Evolutionary conservation across 2,888 invertebrate genomes (phyloP).

Genomic region (Scaptomyza polygonia): DNA sequence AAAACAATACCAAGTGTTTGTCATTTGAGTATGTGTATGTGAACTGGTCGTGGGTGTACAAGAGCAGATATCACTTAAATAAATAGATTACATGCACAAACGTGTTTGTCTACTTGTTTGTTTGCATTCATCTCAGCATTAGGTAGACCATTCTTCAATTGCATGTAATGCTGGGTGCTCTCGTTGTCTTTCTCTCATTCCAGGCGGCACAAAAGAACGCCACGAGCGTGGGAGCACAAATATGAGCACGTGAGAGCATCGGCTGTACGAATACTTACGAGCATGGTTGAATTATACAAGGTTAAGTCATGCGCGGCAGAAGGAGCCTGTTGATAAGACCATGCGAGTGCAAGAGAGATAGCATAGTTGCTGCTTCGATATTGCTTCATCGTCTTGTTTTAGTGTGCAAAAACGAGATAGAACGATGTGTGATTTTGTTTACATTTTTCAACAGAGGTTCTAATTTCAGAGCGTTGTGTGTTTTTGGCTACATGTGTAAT

Average conservation of each 20-base stretch:
- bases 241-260: conserved; percentile 24
- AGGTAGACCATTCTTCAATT: conserved; percentile 49
- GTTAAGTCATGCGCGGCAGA: too few species aligned
- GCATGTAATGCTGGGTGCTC: conserved; percentile 19
- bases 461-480: too few species aligned
- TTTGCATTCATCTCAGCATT: conserved; percentile 8
- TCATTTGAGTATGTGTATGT: conserved; percentile 59
- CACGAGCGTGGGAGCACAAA: conserved; percentile 8
- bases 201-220: conserved; percentile 10
- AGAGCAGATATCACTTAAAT: conserved; percentile 26
- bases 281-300: too few species aligned
- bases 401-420: too few species aligned
- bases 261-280: conserved; percentile 5
- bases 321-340: too few species aligned
- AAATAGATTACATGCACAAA: conserved; percentile 30
- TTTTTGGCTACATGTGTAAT: too few species aligned
- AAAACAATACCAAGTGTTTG: conserved; percentile 55
- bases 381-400: too few species aligned
- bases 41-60: conserved; percentile 30
- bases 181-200: conserved; percentile 8
- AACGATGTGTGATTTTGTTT: too few species aligned
- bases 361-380: too few species aligned
- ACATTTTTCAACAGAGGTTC: too few species aligned
- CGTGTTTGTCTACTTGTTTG: neutral
- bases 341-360: too few species aligned